Evolutionary conservation across 2,888 invertebrate genomes (phyloP), one percentile per base, ranked within the genome.

Genomic region (Agonopterix heracliana): DNA sequence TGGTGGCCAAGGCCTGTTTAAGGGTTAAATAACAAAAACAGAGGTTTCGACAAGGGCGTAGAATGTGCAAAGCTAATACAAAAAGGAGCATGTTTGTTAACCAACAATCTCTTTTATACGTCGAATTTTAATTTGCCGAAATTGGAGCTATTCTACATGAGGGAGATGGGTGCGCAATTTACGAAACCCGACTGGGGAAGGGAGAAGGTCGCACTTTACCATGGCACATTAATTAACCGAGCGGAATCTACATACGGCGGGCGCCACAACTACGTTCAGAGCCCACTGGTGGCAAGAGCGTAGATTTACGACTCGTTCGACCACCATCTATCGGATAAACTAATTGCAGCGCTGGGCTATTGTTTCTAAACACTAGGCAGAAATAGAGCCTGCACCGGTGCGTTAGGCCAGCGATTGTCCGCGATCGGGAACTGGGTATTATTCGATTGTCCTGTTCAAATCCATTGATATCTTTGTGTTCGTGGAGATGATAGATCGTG

Each of bases 271-370:
- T 77, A 76, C 77, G 75, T 74, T 74, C 76, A 67, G 77, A 71
- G 75, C 80, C 82, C 79, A 75, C 75, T 83, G 79, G 81, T 76
- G 78, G 82, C 78, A 79, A 80, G 79, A 77, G 79, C 72, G 72
- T 79, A 85, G 86, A 84, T 86, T 86, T 86, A 86, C 84, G 85
- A 84, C 81, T 80, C 75, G 78, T 81, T 80, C 82, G 80, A 81
- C 83, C 84, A 78, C 83, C 84, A 80, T 85, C 84, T 84, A 84
- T 86, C 80, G 78, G 83, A 83, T 82, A 78, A 85, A 87, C 85
- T 85, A 86, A 86, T 87, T 86, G 85, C 83, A 80, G 75, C 64
- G 74, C 74, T 71, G 72, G 78, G 82, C 85, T 82, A 86, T 86
- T 86, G 85, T 87, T 86, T 84, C 86, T 78, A 83, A 85, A 82